Base-by-base conservation (phyloP, 2,113 vertebrate species). In the Paratilapia polleni region DNA sequence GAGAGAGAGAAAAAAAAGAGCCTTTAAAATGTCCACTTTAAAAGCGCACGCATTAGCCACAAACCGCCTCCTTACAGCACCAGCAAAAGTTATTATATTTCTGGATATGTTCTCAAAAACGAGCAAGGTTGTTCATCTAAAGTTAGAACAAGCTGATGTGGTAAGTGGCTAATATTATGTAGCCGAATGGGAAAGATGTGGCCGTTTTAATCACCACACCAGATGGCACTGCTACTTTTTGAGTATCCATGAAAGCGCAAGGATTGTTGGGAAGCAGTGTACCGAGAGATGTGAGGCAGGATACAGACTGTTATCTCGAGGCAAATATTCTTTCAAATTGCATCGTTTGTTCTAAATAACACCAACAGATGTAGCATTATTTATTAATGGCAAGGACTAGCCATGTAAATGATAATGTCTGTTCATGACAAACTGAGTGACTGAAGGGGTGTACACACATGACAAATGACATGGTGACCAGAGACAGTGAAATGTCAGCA, bases 91-190 rank as follows among this genome's bases (percentile, higher is more conserved):
- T 43, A 5, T 15, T 47, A 66, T 66, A 43, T 24, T 66, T 66
- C 36, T 66, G 41, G 43, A 66, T 24, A 66, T 66, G 63, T 66
- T 43, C 62, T 64, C 36, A 64, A 24, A 64, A 64, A 64, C 1
- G 41, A 64, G 22, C 36, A 66, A 43, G 15, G n/a, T 1, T 66
- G 2, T 24, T 24, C 22, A 15, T 24, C 63, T 36, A 15, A 66
- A 66, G 4, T 43, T 8, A 0, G 63, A 66, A 43, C 5, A 5
- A 31, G 31, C 31, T 31, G 31, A 31, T 31, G 5, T 0, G 0
- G 24, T 43, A 13, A 0, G 13, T 66, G 36, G 36, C 36, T 9
- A 24, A 41, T 0, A 41, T 41, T 41, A 12, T 64, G 12, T 24
- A 22, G n/a, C 36, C 41, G 36, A 36, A 66, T 43, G 36, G 36